These are phyloP conservation scores for Horisme vitalbata DNA, from an alignment of 2,888 invertebrate genomes.

Conservation along the genomic window DNA sequence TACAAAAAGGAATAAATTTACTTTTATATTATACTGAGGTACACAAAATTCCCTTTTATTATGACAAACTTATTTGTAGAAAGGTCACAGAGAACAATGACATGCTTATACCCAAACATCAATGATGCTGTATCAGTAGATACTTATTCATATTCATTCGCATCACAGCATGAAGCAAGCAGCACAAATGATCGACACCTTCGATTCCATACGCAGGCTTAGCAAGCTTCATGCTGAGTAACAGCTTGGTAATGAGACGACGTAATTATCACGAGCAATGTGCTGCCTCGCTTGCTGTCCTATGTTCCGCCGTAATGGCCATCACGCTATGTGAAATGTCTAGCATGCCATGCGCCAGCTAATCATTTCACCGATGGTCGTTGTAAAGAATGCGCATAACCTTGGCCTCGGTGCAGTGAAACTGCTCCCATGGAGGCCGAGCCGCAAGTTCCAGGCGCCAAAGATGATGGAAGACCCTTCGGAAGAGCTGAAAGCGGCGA, in stretches of 20 bases:
- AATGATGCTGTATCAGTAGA: conserved; percentile 15
- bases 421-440: conserved; percentile 86
- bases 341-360: conserved; percentile 28
- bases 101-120: conserved; percentile 13
- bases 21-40: conserved; percentile 15
- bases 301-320: conserved; percentile 46
- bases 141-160: conserved; percentile 48
- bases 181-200: conserved; percentile 50
- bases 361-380: conserved; percentile 58
- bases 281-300: conserved; percentile 58
- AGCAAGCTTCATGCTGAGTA: conserved; percentile 63
- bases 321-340: conserved; percentile 38
- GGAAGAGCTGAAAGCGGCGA: conserved; percentile 83
- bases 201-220: conserved; percentile 55
- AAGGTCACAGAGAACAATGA: conserved; percentile 4
- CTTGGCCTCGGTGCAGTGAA: conserved; percentile 80
- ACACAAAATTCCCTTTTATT: conserved; percentile 16
- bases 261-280: conserved; percentile 48
- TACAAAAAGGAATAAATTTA: conserved; percentile 19
- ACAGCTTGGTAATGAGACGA: conserved; percentile 60
- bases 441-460: conserved; percentile 86
- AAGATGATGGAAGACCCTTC: conserved; percentile 82
- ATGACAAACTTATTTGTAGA: background rate
- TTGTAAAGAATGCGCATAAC: conserved; percentile 52
- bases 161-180: conserved; percentile 68